These are phyloP conservation scores for Lacanobia oleracea DNA, from an alignment of 2,888 invertebrate species.

Conservation along the genomic window DNA sequence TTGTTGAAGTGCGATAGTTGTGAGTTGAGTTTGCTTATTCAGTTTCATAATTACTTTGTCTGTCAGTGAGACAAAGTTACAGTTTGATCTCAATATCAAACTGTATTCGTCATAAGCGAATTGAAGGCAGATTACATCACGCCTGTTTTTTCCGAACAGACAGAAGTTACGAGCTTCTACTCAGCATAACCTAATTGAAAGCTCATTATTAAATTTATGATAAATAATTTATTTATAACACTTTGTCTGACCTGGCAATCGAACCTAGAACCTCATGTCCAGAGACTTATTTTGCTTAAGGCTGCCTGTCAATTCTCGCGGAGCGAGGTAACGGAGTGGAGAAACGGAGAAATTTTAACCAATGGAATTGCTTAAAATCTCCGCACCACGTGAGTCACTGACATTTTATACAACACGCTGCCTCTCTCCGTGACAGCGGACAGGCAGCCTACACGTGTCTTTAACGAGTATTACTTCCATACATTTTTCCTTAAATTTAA, in stretches of 20 bases:
- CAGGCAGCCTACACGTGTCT: too few relatives aligned
- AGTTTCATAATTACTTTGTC: background rate
- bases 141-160: background rate
- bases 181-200: too few relatives aligned
- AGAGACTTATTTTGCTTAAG: background rate
- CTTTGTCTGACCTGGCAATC: background rate
- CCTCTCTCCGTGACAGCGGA: too few relatives aligned
- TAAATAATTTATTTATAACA: too few relatives aligned
- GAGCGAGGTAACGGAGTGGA: background rate
- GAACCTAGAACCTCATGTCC: background rate
- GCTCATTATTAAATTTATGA: too few relatives aligned
- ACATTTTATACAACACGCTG: too few relatives aligned
- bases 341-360: too few relatives aligned
- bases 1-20: constrained; percentile 24
- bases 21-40: constrained; percentile 5
- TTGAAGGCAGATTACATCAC: too few relatives aligned
- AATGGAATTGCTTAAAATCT: too few relatives aligned
- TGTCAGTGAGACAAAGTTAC: background rate
- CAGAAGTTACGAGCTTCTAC: too few relatives aligned
- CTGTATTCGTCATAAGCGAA: background rate
- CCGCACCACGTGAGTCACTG: too few relatives aligned
- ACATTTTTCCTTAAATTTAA: background rate
- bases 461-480: background rate
- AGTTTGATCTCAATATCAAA: background rate
- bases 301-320: too few relatives aligned